Evolutionary conservation across 2,113 vertebrate genomes (phyloP).

Genomic region (Amazona guildingii): DNA sequence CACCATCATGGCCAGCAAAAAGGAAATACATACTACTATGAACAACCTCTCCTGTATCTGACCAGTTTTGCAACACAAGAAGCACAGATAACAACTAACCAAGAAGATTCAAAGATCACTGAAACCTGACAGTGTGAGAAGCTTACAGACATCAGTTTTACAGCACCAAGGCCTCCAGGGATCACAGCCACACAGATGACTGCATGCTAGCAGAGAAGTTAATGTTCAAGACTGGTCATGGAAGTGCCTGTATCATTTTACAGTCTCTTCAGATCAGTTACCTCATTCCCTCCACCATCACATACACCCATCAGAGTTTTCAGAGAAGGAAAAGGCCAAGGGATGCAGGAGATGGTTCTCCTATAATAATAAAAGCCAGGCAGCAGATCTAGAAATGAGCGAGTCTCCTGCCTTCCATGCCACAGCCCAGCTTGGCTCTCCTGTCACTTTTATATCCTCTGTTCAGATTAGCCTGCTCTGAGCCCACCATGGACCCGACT

Average conservation of each 20-base stretch:
- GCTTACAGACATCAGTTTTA: neutral
- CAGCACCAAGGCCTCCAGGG: neutral
- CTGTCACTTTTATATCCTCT: neutral
- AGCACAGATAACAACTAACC: neutral
- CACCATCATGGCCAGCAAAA: neutral
- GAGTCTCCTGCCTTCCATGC: neutral
- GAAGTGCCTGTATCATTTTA: conserved; percentile 4
- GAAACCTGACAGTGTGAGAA: neutral
- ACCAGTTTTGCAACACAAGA: neutral
- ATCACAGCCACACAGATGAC: neutral
- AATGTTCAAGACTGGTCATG: neutral
- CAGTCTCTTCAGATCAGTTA: neutral
- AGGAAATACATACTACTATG: neutral
- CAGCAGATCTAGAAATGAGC: neutral
- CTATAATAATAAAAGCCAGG: neutral
- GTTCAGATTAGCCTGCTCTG: neutral
- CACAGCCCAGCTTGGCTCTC: neutral
- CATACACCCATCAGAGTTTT: neutral
- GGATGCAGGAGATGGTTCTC: neutral
- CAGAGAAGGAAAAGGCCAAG: neutral
- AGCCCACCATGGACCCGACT: accelerated
- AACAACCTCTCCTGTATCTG: neutral
- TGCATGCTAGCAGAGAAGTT: neutral
- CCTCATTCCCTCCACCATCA: neutral
- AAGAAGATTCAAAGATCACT: neutral